phyloP scores from a whole-genome alignment of 2,113 vertebrate species.

The Neolamprologus brichardi region DNA sequence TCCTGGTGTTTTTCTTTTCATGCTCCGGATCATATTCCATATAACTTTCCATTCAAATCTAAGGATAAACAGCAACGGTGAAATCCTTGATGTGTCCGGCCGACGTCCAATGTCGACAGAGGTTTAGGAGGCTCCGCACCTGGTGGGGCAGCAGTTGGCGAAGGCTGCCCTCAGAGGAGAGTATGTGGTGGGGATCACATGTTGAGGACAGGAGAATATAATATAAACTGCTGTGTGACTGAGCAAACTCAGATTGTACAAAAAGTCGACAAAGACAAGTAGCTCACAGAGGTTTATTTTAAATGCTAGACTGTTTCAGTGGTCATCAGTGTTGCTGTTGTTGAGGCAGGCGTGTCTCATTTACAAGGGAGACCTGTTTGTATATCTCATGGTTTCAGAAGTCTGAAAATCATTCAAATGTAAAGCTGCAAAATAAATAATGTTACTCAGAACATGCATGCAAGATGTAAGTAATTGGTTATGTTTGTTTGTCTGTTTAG shows the following conservation, averaged over 20 bases:
- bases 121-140: background rate
- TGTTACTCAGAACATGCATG: background rate
- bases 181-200: slow-evolving; percentile 46
- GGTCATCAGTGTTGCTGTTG: background rate
- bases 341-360: background rate
- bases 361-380: background rate
- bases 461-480: background rate
- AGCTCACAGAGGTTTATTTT: background rate
- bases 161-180: background rate
- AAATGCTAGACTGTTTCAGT: background rate
- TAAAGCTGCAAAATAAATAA: background rate
- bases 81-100: background rate
- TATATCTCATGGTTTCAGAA: background rate
- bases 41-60: background rate
- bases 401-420: background rate
- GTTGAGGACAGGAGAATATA: slow-evolving; percentile 40
- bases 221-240: slow-evolving; percentile 58
- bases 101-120: slow-evolving; percentile 12
- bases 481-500: background rate
- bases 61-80: background rate
- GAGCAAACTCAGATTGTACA: background rate
- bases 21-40: background rate
- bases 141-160: background rate
- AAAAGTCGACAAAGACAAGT: background rate
- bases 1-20: background rate